Conservation (phyloP, 2,797 vertebrate genomes). For the Chrysolophus pictus region DNA sequence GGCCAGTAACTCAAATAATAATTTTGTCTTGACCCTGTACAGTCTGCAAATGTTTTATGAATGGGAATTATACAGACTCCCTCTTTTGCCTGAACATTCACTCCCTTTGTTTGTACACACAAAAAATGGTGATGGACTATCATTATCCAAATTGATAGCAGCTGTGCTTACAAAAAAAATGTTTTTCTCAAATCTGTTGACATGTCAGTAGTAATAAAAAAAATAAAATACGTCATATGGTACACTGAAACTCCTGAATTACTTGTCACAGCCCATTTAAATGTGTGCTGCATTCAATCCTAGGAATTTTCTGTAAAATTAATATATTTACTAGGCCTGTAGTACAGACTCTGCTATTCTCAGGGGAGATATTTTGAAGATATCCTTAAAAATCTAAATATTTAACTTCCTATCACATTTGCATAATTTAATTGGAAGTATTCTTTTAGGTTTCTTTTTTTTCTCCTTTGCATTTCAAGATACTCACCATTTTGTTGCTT, state of each 20-base stretch:
- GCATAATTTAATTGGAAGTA: conserved; percentile 2
- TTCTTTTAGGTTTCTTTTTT: background rate
- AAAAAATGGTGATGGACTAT: conserved; percentile 78
- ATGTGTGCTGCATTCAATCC: conserved; percentile 11
- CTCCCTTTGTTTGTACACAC: conserved; percentile 78
- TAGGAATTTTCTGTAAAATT: conserved; percentile 47
- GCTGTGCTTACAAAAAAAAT: conserved; percentile 79
- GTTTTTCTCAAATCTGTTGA: conserved; percentile 74
- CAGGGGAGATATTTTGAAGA: conserved; percentile 33
- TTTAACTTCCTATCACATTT: conserved; percentile 39
- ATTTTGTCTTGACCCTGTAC: conserved; percentile 59
- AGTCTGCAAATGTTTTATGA: conserved; percentile 59
- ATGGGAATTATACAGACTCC: conserved; percentile 62
- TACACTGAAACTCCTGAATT: conserved; percentile 54
- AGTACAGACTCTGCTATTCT: background rate
- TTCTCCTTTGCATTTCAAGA: background rate
- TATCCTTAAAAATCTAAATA: conserved; percentile 54
- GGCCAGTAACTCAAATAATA: conserved; percentile 66
- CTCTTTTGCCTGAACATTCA: conserved; percentile 62
- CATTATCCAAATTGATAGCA: conserved; percentile 82
- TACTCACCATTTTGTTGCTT: background rate
- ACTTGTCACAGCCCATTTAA: conserved; percentile 59
- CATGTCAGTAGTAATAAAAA: conserved; percentile 70
- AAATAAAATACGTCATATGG: conserved; percentile 55
- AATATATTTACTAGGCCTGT: conserved; percentile 29